A percentile compares a stretch with the other conserved stretches of the same genome.
Evolutionary conservation across 2,888 invertebrate genomes (phyloP).

Genomic region (Cepaea hortensis): DNA sequence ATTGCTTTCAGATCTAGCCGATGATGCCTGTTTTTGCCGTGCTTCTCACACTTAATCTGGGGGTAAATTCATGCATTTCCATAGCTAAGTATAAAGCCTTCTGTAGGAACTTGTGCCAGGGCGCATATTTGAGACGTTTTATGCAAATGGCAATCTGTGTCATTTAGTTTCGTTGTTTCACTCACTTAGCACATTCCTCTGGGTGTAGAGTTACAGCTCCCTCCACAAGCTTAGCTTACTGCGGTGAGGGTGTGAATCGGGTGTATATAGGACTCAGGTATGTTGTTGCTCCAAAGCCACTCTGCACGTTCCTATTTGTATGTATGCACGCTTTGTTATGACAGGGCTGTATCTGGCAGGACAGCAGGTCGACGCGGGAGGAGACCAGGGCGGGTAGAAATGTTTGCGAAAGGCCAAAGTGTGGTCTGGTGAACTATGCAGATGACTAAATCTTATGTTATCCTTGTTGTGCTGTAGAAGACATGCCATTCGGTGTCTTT

Average conservation of each 20-base stretch:
- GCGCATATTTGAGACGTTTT: constrained; percentile 24
- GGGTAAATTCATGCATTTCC: constrained; percentile 19
- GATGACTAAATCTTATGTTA: neutral
- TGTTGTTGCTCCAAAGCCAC: neutral
- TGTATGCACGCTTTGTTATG: neutral
- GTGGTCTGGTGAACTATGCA: neutral
- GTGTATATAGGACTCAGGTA: neutral
- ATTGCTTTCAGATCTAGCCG: neutral
- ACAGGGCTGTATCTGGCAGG: neutral
- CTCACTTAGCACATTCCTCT: neutral
- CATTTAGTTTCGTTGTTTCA: neutral
- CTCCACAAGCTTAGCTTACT: no score
- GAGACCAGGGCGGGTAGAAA: neutral
- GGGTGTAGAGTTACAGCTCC: constrained; percentile 4
- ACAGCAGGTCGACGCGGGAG: neutral
- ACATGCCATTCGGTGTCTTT: neutral
- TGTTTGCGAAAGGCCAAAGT: constrained; percentile 11
- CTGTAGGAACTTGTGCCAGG: neutral
- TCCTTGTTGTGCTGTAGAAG: neutral
- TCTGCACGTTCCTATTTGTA: neutral
- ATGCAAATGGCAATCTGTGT: constrained; percentile 26
- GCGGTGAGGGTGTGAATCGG: neutral
- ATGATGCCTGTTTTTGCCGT: neutral
- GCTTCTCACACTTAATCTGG: constrained; percentile 6
- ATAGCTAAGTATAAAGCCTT: constrained; percentile 8